Base-by-base conservation (phyloP, 2,888 invertebrate genomes). In the Caenorhabditis sulstoni region DNA sequence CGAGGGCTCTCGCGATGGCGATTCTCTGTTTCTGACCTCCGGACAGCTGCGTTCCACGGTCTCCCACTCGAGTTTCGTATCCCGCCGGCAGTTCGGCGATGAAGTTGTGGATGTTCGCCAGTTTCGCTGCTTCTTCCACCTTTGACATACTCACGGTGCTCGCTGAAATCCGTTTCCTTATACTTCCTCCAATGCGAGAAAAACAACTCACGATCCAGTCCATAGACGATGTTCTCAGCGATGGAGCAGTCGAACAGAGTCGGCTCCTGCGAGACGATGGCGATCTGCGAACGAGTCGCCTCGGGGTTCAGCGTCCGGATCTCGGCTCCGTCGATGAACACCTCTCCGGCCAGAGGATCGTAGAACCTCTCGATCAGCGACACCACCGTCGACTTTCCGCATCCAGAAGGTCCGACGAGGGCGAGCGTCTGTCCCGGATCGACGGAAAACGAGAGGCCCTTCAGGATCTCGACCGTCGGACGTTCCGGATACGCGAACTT, bases 251-350 rank as follows among this genome's bases (percentile, higher is more conserved):
- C 91, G 86, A 91, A 91, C 37, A 91, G 92, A 1, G 94, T 94
- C 0, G 96, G 96, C 89, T 97, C 96, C 91, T 97, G 96, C 1
- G 95, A 95, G 0, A 97, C 96, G 79, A 96, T 94, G 3, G 96
- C 96, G 76, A 97, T 93, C 82, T 95, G 94, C 49, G 93, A 93
- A 73, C 97, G 93, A 9, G 95, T 91, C 62, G 93, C 93, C 0
- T 92, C 89, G 20, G 95, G 89, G 50, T 87, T 87, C 57, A 88
- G 50, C 7, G 81, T 79, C 22, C 75, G 67, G 35, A 91, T 87
- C 14, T 91, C 89, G 9, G 85, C 52, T 8, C 86, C 87, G 78
- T 91, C 91, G 35, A 91, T 83, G 22, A 82, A 52, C 74, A 95
- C 93, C 41, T 92, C 89, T 12, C 95, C 95, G 1, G 90, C 91